A percentile compares a stretch with the other conserved stretches of the same genome.
Conservation (phyloP, 2,113 vertebrate genomes). For the Bubo bubo region DNA sequence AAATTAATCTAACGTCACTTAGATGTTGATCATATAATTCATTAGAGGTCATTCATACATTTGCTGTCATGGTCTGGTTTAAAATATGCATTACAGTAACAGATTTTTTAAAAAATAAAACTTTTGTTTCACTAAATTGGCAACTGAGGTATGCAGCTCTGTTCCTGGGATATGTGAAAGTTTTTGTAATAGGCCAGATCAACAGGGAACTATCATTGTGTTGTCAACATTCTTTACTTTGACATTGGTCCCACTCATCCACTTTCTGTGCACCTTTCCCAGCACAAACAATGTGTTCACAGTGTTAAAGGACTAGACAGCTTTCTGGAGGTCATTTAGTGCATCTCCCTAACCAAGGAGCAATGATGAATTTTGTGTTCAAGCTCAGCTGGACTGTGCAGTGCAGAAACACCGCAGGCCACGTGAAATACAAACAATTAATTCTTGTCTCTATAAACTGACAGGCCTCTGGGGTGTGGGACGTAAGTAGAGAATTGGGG, state of each 20-base stretch:
- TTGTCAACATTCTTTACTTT: neutral
- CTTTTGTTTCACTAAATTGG: neutral
- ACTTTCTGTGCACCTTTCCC: neutral
- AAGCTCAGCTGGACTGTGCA: neutral
- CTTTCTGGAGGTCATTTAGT: neutral
- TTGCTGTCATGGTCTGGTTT: neutral
- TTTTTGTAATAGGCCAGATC: neutral
- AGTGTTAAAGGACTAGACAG: neutral
- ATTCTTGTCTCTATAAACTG: neutral
- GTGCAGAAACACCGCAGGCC: neutral
- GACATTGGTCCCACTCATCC: neutral
- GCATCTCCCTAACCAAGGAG: neutral
- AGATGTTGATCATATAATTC: neutral
- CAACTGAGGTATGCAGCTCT: neutral
- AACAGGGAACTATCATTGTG: neutral
- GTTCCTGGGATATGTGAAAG: neutral
- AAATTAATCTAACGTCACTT: neutral
- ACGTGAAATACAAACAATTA: neutral
- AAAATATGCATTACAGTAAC: neutral
- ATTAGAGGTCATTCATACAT: neutral
- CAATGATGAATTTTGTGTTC: fast-evolving
- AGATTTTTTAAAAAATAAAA: neutral
- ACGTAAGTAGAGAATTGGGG: neutral
- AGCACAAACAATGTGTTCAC: neutral
- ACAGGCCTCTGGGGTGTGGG: neutral